These are phyloP conservation scores for Scartelaos histophorus DNA, from an alignment of 2,113 vertebrate species.

Conservation along the genomic window DNA sequence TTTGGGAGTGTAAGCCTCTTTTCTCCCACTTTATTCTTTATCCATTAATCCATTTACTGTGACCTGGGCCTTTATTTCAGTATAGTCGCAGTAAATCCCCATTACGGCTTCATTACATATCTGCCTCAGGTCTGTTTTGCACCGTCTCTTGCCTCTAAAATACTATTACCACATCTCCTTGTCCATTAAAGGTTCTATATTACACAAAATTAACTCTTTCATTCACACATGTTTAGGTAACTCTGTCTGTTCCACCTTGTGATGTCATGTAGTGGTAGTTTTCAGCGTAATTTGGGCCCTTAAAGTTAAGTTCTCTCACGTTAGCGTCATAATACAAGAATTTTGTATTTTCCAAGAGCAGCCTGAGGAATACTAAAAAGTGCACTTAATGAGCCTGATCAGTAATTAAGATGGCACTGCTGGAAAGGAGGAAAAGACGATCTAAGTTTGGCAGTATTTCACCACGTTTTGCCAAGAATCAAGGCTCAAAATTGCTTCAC, in stretches of 20 bases:
- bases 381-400: constrained; percentile 33
- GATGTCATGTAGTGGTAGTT: no score
- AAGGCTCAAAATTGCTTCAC: not conserved
- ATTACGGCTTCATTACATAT: constrained; percentile 1
- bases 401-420: constrained; percentile 35
- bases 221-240: no score
- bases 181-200: not conserved
- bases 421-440: constrained; percentile 12
- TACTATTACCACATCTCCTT: constrained; percentile 11
- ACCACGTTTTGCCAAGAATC: not conserved
- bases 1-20: constrained; percentile 51
- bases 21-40: constrained; percentile 49
- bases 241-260: no score
- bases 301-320: constrained; percentile 17
- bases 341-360: constrained; percentile 20
- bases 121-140: not conserved
- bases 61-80: constrained; percentile 33
- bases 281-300: no score
- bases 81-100: constrained; percentile 6
- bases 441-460: not conserved
- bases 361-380: constrained; percentile 21
- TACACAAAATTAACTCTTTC: no score
- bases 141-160: constrained; percentile 8
- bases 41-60: constrained; percentile 53
- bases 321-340: constrained; percentile 1